phyloP scores from a whole-genome alignment of 2,888 invertebrate genomes.

The Caenorhabditis sulstoni region DNA sequence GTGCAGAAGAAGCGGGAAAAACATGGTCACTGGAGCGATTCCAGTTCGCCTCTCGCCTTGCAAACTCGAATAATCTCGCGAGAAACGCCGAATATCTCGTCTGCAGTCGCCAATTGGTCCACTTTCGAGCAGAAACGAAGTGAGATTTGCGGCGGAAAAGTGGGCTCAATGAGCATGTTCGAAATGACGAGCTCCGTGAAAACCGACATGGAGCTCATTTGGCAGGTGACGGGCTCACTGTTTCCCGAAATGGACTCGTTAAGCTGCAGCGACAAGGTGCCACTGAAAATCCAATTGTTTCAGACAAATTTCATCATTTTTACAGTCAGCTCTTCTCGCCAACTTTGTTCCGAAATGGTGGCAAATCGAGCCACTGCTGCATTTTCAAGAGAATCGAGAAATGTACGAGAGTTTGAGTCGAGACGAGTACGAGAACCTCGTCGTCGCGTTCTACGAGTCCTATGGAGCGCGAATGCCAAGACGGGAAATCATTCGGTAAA shows the following conservation, averaged over 20 bases:
- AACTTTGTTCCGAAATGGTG: constrained; percentile 28
- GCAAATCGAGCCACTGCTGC: constrained; percentile 12
- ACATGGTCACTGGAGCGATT: not conserved
- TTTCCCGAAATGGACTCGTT: constrained; percentile 1
- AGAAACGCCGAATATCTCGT: constrained; percentile 2
- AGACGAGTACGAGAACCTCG: constrained; percentile 2
- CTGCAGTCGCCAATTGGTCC: not conserved
- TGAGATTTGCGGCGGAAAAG: not conserved
- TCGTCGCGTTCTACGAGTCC: constrained; percentile 15
- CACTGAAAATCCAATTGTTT: too few relatives aligned
- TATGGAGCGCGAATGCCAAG: constrained; percentile 2
- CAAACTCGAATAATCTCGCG: constrained; percentile 9
- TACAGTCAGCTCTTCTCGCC: constrained; percentile 17
- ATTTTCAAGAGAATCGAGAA: not conserved
- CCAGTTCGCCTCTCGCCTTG: not conserved
- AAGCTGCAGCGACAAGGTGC: constrained; percentile 7
- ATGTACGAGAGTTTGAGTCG: not conserved
- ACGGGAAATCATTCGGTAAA: too few relatives aligned
- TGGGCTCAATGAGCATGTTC: constrained; percentile 5
- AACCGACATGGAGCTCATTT: constrained; percentile 16
- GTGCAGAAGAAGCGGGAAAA: not conserved
- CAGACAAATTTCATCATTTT: too few relatives aligned
- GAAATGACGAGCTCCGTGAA: constrained; percentile 6
- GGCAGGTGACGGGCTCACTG: constrained; percentile 6
- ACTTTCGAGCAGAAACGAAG: not conserved